These are phyloP conservation scores for Eueides isabella DNA, from an alignment of 1,140 invertebrate species.

Conservation along the genomic window DNA sequence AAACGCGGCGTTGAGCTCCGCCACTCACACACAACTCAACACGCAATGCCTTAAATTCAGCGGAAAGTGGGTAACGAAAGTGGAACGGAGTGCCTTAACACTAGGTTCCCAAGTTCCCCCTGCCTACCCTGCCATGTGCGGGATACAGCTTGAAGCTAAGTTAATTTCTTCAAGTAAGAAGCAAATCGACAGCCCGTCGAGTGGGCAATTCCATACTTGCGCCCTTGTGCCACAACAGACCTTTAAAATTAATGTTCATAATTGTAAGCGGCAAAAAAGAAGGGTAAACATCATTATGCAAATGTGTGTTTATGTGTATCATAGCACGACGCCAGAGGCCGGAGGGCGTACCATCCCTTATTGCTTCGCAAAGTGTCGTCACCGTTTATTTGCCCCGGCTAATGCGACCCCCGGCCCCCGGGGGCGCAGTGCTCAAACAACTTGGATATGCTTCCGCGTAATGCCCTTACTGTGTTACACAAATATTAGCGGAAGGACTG, in stretches of 20 bases:
- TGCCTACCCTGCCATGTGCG: no score
- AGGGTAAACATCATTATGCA: background rate
- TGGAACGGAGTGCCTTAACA: no score
- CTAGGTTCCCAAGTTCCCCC: no score
- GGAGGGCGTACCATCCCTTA: background rate
- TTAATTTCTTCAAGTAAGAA: no score
- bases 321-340: background rate
- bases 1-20: no score
- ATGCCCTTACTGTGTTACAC: background rate
- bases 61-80: no score
- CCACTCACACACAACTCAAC: no score
- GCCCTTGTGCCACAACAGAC: no score
- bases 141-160: no score
- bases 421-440: background rate
- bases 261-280: background rate
- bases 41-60: no score
- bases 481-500: background rate
- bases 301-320: background rate
- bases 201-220: no score
- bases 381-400: background rate
- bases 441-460: background rate
- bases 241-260: background rate
- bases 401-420: background rate
- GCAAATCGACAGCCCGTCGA: no score
- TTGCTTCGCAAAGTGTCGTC: constrained; percentile 7